Conservation (phyloP, 2,888 invertebrate species). For the Amaurobius ferox region DNA sequence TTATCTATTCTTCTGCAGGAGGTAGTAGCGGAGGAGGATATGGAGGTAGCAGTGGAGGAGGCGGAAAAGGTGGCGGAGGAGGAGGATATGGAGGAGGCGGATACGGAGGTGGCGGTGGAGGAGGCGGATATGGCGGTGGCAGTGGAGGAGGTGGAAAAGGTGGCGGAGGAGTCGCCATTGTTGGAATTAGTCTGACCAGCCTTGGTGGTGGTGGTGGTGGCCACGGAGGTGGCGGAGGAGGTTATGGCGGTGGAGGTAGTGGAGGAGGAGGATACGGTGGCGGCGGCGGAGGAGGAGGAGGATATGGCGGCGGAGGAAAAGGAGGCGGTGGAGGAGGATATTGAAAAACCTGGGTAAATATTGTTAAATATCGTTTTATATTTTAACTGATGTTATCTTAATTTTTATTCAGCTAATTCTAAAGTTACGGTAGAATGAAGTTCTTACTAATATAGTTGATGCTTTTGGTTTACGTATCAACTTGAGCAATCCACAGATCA, state of each 20-base stretch:
- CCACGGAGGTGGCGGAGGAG: constrained; percentile 13
- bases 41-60: constrained; percentile 22
- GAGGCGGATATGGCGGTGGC: background rate
- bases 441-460: too few species aligned
- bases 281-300: background rate
- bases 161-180: background rate
- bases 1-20: too few species aligned
- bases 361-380: too few species aligned
- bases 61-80: constrained; percentile 26
- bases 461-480: too few species aligned
- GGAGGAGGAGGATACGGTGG: constrained; percentile 11
- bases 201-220: constrained; percentile 31
- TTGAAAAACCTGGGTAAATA: background rate
- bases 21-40: background rate
- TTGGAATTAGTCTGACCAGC: background rate
- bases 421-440: too few species aligned
- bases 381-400: too few species aligned
- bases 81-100: constrained; percentile 12
- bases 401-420: too few species aligned
- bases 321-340: constrained; percentile 15
- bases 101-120: background rate
- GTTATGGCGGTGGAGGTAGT: background rate
- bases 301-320: constrained; percentile 24
- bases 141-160: constrained; percentile 4
- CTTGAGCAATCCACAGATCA: too few species aligned